Base-by-base conservation (phyloP, 2,888 invertebrate genomes). In the Neoaliturus tenellus region DNA sequence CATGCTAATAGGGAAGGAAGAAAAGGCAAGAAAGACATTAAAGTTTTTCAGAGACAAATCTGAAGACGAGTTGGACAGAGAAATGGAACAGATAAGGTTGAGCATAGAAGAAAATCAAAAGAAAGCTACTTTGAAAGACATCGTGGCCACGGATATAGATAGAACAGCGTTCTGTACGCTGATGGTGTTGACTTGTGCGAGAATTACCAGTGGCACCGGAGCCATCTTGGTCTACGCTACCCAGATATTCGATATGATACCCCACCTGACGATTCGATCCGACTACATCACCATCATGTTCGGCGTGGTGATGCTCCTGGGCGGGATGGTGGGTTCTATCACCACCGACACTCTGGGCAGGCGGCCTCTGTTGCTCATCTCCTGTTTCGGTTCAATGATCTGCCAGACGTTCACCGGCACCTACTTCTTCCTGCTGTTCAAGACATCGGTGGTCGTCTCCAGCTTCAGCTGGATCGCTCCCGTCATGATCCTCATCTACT, bases 401-500 rank as follows among this genome's bases (percentile, higher is more conserved):
- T 84, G 39, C 39, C 78, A 85, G 10, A 39, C 73, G 25, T 20
- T 85, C 33, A 81, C 85, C 0, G 83, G 83, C 0, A 28, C 80
- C 35, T 87, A 85, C 78, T 87, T 83, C 80, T 83, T 75, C 55
- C 55, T 86, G 12, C 80, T 83, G n/a, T 82, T 85, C 28, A 62
- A 85, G 14, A 85, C 83, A 10, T 25, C 48, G 12, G 39, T 82
- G 12, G 85, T 90, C 17, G 90, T 88, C 1, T 87, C 92, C 0
- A 87, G 89, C 1, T 89, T 90, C 0, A 91, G 92, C 0, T 91
- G 92, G 89, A 87, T 94, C 81, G 83, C 86, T 10, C 85, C 93
- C 35, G 88, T 91, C 0, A 93, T 93, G 0, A 90, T 94, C 0
- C 89, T 94, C 67, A 90, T 92, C 20, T 94, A 93, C 87, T 93